Conservation (phyloP, 2,113 vertebrate genomes). For the Cervus canadensis region DNA sequence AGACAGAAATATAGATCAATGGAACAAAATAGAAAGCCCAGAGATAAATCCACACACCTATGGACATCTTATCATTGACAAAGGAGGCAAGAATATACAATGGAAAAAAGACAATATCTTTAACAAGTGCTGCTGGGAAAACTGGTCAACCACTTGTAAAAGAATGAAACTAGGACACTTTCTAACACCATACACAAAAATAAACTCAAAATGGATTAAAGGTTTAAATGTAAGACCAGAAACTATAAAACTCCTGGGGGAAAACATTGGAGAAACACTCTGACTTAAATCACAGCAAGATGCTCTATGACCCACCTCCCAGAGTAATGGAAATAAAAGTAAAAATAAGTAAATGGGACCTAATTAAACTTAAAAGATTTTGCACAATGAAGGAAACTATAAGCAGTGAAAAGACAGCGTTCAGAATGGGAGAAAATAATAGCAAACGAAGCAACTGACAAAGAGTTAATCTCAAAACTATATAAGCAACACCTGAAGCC, state of each 20-base stretch:
- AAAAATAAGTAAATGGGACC: background rate
- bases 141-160: background rate
- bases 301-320: background rate
- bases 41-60: background rate
- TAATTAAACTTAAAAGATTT: background rate
- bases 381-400: background rate
- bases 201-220: background rate
- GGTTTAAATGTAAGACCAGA: background rate
- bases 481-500: background rate
- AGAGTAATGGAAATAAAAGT: background rate
- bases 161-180: background rate
- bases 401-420: background rate
- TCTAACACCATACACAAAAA: background rate
- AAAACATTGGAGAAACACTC: background rate
- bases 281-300: background rate
- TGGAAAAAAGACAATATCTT: background rate
- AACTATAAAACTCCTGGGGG: background rate
- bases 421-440: background rate
- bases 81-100: background rate
- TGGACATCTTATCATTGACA: background rate
- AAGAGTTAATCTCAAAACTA: background rate
- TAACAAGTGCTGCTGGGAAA: background rate
- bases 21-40: background rate
- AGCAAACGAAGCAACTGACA: background rate
- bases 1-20: background rate